Evolutionary conservation across 23 tunicate genomes (phyloP), one percentile per base, ranked within the genome.

Genomic region (Ciona savignyi): DNA sequence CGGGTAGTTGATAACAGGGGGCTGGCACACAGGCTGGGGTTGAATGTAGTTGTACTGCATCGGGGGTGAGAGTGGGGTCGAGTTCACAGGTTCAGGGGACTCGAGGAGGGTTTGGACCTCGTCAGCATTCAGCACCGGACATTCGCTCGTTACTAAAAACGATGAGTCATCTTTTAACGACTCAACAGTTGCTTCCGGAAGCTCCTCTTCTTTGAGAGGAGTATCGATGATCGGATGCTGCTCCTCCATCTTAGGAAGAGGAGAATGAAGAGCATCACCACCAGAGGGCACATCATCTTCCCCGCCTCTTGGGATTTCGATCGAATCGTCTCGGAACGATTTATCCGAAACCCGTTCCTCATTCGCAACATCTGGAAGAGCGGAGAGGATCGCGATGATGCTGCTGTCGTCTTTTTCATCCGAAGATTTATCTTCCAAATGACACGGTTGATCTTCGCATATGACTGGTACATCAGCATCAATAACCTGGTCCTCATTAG

Each of bases 121-220:
- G 31, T 88, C 96, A 21, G 83, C 96, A 68, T 85, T 88, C 15
- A 88, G 67, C 29, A 88, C 87, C 6, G 96, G 96, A 30, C 87
- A 88, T 33, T 81, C 96, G 75, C 88, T 76, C 28, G 88, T 61
- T 19, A 69, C 74, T n/a, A 83, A 34, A 31, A 81, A 78, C 11
- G 73, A 23, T 3, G 75, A 35, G 65, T 72, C 76, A 49, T 72
- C 34, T 26, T 42, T 72, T 3, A 72, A 29, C 2, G 76, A 33
- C 31, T 72, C 76, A 25, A 72, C 27, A 1, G 76, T 25, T 31
- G 23, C 48, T 25, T 70, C 74, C 23, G 56, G 56, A 42, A 42
- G 9, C 15, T 42, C 56, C 15, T 42, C 56, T 6, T 6, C 56
- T 9, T 42, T 15, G 9, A 6, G 9, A 6, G 15, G 15, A 42